phyloP scores from a whole-genome alignment of 2,888 invertebrate species.

The Drosophila buzzatii region DNA sequence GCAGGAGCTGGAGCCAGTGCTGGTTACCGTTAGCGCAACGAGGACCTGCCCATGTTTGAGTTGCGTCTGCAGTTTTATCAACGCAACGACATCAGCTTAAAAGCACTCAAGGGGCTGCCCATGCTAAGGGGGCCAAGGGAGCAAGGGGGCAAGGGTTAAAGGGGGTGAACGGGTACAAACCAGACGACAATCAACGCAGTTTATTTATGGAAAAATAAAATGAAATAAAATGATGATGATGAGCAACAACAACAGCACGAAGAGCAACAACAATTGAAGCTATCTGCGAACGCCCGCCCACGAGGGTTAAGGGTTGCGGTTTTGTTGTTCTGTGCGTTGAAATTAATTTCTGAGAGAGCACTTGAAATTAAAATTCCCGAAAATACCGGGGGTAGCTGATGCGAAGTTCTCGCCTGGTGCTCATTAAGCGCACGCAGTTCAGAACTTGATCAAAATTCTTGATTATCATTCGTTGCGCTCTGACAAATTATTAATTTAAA shows the following conservation, averaged over 20 bases:
- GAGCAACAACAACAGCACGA: constrained; percentile 54
- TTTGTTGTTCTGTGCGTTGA: constrained; percentile 58
- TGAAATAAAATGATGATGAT: constrained; percentile 81
- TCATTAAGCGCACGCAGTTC: constrained; percentile 61
- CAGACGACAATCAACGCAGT: constrained; percentile 79
- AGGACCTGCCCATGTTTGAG: constrained; percentile 66
- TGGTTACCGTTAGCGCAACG: constrained; percentile 24
- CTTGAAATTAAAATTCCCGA: constrained; percentile 79
- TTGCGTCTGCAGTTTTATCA: constrained; percentile 78
- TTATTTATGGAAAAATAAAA: constrained; percentile 82
- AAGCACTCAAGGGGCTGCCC: constrained; percentile 75
- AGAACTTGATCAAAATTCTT: constrained; percentile 66
- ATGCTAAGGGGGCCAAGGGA: constrained; percentile 4
- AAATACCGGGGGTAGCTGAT: constrained; percentile 9
- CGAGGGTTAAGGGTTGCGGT: constrained; percentile 69
- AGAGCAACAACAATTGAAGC: constrained; percentile 55
- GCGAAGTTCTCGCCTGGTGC: constrained; percentile 55
- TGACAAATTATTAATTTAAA: constrained; percentile 84
- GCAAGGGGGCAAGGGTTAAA: constrained; percentile 61
- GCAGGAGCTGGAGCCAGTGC: constrained; percentile 2
- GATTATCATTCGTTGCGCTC: constrained; percentile 53
- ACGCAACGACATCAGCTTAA: constrained; percentile 77
- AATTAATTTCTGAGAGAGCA: constrained; percentile 83
- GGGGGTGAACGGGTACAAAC: constrained; percentile 13
- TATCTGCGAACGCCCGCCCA: constrained; percentile 53